Base-by-base conservation (phyloP, 2,113 vertebrate species). In the Bubo blakistoni region DNA sequence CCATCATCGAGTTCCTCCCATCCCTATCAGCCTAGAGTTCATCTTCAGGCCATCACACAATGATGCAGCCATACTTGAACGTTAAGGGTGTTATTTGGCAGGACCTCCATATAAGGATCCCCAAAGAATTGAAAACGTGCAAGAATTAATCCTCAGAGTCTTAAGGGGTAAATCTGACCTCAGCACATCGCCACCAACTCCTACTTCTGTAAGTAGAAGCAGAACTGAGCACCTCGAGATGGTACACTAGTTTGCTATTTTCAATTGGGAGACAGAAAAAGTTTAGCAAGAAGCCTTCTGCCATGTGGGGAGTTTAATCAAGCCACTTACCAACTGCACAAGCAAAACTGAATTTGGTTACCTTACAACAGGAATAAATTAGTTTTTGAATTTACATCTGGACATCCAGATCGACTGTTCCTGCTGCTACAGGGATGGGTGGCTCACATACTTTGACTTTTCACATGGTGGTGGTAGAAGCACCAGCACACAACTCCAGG, bases 261-360 rank as follows among this genome's bases (percentile, higher is more conserved):
- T 59, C 67, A 81, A 2, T 11, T 61, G 24, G 40, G 15, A 66
- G 10, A 57, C 17, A 19, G 57, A 65, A 36, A 2, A 20, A 81
- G 38, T 34, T 67, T 69, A 94, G 42, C 26, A 88, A 72, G 29
- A 62, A 86, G 76, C 24, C 49, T 49, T 47, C 52, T 63, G 70
- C 49, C 49, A 34, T 0, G 13, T 0, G 0, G 11, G 15, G 34
- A 52, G 14, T 42, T 16, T 17, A 34, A 61, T 17, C 70, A 46
- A 67, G 36, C 29, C 69, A 36, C 36, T 46, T 65, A 20, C 27
- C 32, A 71, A 38, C 34, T 21, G 30, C 7, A 49, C 25, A 77
- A 91, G 57, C 57, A 77, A 81, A 76, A 66, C 7, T 66, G 29
- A 77, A 42, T 72, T 49, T 17, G 26, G 36, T 49, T 55, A 40